Base-by-base conservation (phyloP, 2,888 invertebrate species). In the Caenorhabditis virilis region DNA sequence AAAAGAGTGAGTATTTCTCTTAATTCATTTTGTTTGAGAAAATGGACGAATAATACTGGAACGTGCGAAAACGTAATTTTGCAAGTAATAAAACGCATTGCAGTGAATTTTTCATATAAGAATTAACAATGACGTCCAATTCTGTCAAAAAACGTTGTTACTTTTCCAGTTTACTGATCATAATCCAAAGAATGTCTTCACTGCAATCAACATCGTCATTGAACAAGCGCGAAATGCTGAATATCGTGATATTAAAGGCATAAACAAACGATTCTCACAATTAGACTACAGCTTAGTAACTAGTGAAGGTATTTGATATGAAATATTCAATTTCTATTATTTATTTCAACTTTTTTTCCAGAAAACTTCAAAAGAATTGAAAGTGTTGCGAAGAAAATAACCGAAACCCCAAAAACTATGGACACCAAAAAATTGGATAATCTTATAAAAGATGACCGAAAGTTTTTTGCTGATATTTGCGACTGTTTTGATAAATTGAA, bases 241-340 rank as follows among this genome's bases (percentile, higher is more conserved):
- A 23, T 73, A 70, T 25, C 64, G 75, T 22, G 78, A 79, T 43
- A 78, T 79, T 47, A 62, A 72, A 27, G 79, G 80, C 6, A 78
- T 80, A 38, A 78, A 78, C 59, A 78, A 74, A 47, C 65, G 80
- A 3, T 63, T 80, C 36, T 66, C 72, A 7, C 75, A 76, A 35
- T 59, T 79, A 1, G 79, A 80, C 26, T 58, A 67, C 45, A 58
- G 63, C 41, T 39, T 76, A 35, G 3, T 30, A 9, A 26, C 35
- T 22, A 18, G 49, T 33, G 46, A 54, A 47, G 27, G 43, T 27
- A n/a, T 39, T 39, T 39, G 36, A 51, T 1, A 9, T 7, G 6
- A 18, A 15, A 18, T 7, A 11, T 18, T 42, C 18, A 30, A n/a
- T n/a, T 26, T 6, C 23, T 9, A 41, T 48, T 11, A n/a, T 3